Evolutionary conservation across 2,113 vertebrate genomes (phyloP).

Genomic region (Zosterops japonicus): DNA sequence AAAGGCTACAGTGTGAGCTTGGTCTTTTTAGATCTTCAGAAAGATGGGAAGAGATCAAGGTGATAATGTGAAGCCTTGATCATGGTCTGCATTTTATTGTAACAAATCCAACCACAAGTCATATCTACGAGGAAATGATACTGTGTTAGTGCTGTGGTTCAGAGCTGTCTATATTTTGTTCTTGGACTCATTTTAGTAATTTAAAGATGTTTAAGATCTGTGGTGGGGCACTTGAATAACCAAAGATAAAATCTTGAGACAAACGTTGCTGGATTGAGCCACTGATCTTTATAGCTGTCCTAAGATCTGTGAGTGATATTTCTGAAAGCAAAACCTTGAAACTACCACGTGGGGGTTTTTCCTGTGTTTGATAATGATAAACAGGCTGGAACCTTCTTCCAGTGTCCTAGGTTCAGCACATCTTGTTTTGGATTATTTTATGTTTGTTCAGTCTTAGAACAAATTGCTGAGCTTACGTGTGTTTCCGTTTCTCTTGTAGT

Average conservation of each 20-base stretch:
- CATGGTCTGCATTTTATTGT: background rate
- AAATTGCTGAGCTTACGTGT: background rate
- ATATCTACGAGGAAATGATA: rapidly evolving
- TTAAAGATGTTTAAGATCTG: background rate
- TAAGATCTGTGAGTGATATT: background rate
- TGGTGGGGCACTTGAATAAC: background rate
- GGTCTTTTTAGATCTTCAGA: background rate
- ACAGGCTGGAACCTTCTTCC: background rate
- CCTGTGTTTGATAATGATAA: background rate
- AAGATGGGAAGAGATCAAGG: background rate
- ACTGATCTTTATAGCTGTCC: background rate
- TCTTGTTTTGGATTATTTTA: background rate
- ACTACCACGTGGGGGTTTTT: rapidly evolving
- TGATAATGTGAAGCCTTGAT: background rate
- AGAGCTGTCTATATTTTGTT: background rate
- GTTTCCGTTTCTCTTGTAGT: background rate
- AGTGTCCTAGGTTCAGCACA: background rate
- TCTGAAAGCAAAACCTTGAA: background rate
- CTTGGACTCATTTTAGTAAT: background rate
- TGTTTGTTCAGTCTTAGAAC: background rate
- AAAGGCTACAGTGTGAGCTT: background rate
- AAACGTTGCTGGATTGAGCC: background rate
- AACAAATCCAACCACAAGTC: background rate
- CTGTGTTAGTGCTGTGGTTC: background rate
- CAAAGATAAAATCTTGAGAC: background rate